Base-by-base conservation (phyloP, 2,797 vertebrate species). In the Crocidura indochinensis region DNA sequence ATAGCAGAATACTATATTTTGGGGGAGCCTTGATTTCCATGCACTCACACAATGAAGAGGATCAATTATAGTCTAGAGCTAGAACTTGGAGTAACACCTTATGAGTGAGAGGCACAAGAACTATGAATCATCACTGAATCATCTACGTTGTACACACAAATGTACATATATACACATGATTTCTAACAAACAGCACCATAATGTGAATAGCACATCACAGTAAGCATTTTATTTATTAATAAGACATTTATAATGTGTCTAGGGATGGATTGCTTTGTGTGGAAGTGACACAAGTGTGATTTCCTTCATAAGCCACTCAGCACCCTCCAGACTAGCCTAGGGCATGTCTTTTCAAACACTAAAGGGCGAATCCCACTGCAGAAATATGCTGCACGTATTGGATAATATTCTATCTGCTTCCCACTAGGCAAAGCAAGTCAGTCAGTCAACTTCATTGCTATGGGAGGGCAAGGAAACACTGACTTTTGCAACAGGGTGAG, bases 361-460 rank as follows among this genome's bases (percentile, higher is more conserved):
- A 19, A 86, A 88, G 27, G 51, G 9, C 53, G 49, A 38, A 17
- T 26, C 22, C 10, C 26, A 17, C 17, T 24, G 62, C 14, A 56
- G 64, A 51, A 64, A 31, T 56, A 69, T 22, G 17, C 84, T 91
- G 68, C 51, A 53, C 51, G 24, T 51, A 29, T 76, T 14, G 60
- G 56, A 64, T 71, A 11, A 83, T 67, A 75, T 53, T n/a, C 38
- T 20, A 81, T 71, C 29, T 46, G 22, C 12, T 79, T 84, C 77
- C 27, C 31, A 82, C 72, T 74, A 84, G 72, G 65, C 67, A 44
- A 92, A 87, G 38, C 9, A 82, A 81, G 46, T 75, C 91, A 68
- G n/a, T 19, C 72, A 19, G 31, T 60, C 90, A 89, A 87, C 24
- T 10, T 69, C 68, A 53, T 4, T 10, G 19, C 82, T 80, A 79